phyloP scores from a whole-genome alignment of 2,113 vertebrate species.

The Orycteropus afer region DNA sequence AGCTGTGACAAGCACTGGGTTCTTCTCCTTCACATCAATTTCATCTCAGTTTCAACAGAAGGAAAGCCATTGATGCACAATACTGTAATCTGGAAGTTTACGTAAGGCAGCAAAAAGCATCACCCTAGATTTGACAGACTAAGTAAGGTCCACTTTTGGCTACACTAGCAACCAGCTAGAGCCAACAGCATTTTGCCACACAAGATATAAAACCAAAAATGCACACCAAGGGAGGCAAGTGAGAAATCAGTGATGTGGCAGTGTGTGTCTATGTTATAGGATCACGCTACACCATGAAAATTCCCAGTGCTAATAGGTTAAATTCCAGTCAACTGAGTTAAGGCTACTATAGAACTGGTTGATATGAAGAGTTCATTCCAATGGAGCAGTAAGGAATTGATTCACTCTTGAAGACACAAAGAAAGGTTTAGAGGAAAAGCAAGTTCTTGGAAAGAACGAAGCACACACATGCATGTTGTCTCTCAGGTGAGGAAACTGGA shows the following conservation, averaged over 20 bases:
- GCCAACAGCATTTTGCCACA: conserved; percentile 76
- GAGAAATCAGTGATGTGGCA: conserved; percentile 42
- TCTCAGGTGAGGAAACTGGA: conserved; percentile 69
- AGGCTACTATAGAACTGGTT: conserved; percentile 82
- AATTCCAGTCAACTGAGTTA: conserved; percentile 82
- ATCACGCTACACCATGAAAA: conserved; percentile 67
- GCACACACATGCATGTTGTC: conserved; percentile 79
- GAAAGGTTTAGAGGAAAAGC: conserved; percentile 79
- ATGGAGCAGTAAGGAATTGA: conserved; percentile 77
- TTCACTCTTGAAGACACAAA: conserved; percentile 83
- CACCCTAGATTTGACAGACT: conserved; percentile 80
- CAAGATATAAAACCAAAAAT: conserved; percentile 74
- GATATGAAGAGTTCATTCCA: conserved; percentile 82
- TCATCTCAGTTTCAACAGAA: conserved; percentile 78
- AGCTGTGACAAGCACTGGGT: conserved; percentile 75
- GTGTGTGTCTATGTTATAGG: conserved; percentile 65
- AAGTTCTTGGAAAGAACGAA: conserved; percentile 73
- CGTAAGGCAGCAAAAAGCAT: conserved; percentile 87
- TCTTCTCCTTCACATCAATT: conserved; percentile 73
- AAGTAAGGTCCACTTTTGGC: conserved; percentile 83
- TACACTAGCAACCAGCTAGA: conserved; percentile 78
- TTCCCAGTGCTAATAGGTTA: conserved; percentile 59
- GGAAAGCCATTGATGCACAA: conserved; percentile 79
- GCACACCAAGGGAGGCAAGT: conserved; percentile 69
- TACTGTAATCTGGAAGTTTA: conserved; percentile 88